These are phyloP conservation scores for Astreopora myriophthalma DNA, from an alignment of 64 coral and sea anemone species.

Conservation along the genomic window DNA sequence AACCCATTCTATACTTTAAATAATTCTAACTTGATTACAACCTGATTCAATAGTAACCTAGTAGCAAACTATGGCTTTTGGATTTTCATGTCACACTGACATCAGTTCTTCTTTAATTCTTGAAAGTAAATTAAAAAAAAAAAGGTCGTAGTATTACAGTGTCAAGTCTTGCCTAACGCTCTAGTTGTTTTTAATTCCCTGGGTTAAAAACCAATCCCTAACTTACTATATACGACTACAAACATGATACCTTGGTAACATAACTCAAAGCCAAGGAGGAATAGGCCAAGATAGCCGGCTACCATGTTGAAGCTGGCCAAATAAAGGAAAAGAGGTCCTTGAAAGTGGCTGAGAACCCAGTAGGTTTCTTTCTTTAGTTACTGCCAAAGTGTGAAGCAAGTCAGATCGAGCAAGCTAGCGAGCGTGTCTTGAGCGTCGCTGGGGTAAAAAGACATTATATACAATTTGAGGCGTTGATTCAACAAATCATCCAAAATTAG, in stretches of 20 bases:
- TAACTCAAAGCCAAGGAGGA: not conserved
- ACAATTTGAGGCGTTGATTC: not conserved
- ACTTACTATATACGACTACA: not conserved
- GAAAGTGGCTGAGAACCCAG: not conserved
- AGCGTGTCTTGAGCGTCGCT: not conserved
- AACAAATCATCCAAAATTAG: constrained; percentile 12
- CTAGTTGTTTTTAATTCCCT: too few relatives aligned
- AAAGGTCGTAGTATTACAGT: too few relatives aligned
- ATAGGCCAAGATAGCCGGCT: not conserved
- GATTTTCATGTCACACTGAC: not conserved
- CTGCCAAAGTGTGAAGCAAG: not conserved
- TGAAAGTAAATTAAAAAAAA: not conserved
- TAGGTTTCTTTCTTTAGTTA: not conserved
- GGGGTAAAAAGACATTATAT: not conserved
- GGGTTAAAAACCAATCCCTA: too few relatives aligned
- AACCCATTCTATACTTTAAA: not conserved
- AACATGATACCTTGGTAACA: constrained; percentile 6
- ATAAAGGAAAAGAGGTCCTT: too few relatives aligned
- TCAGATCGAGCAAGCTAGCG: not conserved
- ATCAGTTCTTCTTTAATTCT: not conserved
- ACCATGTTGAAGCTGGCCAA: not conserved
- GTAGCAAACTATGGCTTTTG: not conserved
- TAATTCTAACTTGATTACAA: not conserved
- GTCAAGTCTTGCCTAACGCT: too few relatives aligned
- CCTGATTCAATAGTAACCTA: not conserved